Evolutionary conservation across 2,888 invertebrate genomes (phyloP), one percentile per base, ranked within the genome.

Genomic region (Dinocampus coccinellae): DNA sequence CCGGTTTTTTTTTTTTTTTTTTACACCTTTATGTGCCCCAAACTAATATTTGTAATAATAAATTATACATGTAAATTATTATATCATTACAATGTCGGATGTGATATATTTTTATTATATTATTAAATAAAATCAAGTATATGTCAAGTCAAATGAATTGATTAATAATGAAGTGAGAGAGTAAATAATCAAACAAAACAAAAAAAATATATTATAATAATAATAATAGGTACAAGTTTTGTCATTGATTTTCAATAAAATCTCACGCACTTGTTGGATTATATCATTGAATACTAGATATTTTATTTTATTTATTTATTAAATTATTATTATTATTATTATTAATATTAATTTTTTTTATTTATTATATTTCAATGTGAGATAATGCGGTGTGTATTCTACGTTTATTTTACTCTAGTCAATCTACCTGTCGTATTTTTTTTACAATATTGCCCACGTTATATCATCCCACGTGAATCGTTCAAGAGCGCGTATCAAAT

Each of bases 371-470:
- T 47, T 10, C 13, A 10, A n/a, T 42, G n/a, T 26, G 26, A 42
- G 6, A 22, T 61, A 11, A 22, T 42, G n/a, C 22, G 39, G 39
- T n/a, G 47, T 47, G 16, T 16, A 20, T 47, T 20, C 47, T 20
- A 39, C n/a, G 16, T n/a, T n/a, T 26, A 26, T 3, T 55, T 55
- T 55, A 22, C 29, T 13, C 10, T 11, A n/a, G 29, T 3, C 29
- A 33, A 64, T 58, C 64, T 39, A 70, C 57, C 47, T 42, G 47
- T 58, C 39, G 63, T 24, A 53, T 58, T 24, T 63, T 53, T 36
- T 29, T 52, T 58, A 67, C 67, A 24, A 29, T 47, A 20, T 33
- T 58, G 39, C 64, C 64, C 70, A 70, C 64, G 58, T 70, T 70
- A 2, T 3, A 34, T 58, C 62, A 10, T n/a, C 62, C 62, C 26